Base-by-base conservation (phyloP, 2,888 invertebrate genomes). In the Rhagonycha fulva region DNA sequence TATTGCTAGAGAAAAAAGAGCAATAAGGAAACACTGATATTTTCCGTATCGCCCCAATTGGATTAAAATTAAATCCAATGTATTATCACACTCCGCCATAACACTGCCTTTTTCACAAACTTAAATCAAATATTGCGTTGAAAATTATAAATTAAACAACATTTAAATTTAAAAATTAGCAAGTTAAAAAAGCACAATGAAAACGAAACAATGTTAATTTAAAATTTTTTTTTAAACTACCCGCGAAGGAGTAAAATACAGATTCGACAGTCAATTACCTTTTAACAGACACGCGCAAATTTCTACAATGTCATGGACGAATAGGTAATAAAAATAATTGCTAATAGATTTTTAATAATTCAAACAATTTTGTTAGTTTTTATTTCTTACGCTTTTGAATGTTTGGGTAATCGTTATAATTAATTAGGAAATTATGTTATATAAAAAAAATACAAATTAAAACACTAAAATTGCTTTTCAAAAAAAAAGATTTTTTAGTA, bases 41-140 rank as follows among this genome's bases (percentile, higher is more conserved):
- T 89, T 89, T n/a, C 93, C 93, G 79, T 93, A 92, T 84, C 92
- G 91, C 0, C 93, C 92, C 79, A 93, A 81, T 81, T 91, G 89
- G 68, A 88, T 85, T 74, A 91, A 84, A 72, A 91, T 88, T 69
- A 89, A 86, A 78, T 92, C 91, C 76, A 92, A 85, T 70, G 90
- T 80, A 77, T 80, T 71, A 14, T 82, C 80, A 5, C n/a, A 62
- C n/a, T 70, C 14, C 9, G 26, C n/a, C 61, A 66, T 66, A 61
- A 61, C 5, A 61, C 3, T 19, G 19, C 19, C 2, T 19, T 1
- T 19, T 19, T 19, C 19, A 19, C 19, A 19, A 19, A 19, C 19
- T 19, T 2, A 19, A 19, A 1, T 19, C 19, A 19, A 19, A 19
- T 19, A 19, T 19, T 19, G 19, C 19, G 19, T 2, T 19, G 19